Conservation (phyloP, 2,888 invertebrate genomes). For the Meliscaeva auricollis region DNA sequence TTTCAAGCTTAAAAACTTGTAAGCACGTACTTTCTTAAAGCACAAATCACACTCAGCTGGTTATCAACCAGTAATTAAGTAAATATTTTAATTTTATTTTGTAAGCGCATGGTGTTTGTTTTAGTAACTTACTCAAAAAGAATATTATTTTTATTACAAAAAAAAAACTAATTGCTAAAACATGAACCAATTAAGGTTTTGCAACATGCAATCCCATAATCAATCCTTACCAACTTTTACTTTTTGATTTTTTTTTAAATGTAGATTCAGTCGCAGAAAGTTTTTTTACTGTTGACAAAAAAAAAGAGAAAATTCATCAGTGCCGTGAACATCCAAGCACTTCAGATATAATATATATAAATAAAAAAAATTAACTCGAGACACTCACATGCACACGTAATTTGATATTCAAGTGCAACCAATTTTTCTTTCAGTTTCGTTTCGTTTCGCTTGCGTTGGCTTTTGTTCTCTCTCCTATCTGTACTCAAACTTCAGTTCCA, state of each 20-base stretch:
- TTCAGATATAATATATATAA: conserved; percentile 1
- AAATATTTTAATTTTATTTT: too few species aligned
- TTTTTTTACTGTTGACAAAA: conserved; percentile 23
- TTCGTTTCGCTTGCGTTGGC: conserved; percentile 22
- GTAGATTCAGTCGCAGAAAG: conserved; percentile 37
- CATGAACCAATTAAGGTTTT: too few species aligned
- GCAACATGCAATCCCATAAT: too few species aligned
- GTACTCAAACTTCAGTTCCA: conserved; percentile 19
- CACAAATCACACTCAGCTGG: too few species aligned
- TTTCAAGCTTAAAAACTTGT: too few species aligned
- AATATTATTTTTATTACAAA: too few species aligned
- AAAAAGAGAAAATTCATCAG: conserved; percentile 46
- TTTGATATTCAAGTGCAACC: conserved; percentile 63
- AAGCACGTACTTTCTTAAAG: too few species aligned
- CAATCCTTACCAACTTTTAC: conserved; percentile 8
- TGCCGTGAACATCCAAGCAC: conserved; percentile 31
- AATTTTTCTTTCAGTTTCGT: conserved; percentile 51
- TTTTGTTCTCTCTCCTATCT: conserved; percentile 15
- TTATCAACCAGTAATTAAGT: too few species aligned
- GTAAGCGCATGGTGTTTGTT: too few species aligned
- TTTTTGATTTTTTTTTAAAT: conserved; percentile 38
- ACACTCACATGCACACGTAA: conserved; percentile 43
- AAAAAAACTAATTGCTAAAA: too few species aligned
- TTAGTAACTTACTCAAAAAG: too few species aligned
- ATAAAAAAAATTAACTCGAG: conserved; percentile 3